Evolutionary conservation across 2,113 vertebrate genomes (phyloP), one percentile per base, ranked within the genome.

Genomic region (Scatophagus argus): DNA sequence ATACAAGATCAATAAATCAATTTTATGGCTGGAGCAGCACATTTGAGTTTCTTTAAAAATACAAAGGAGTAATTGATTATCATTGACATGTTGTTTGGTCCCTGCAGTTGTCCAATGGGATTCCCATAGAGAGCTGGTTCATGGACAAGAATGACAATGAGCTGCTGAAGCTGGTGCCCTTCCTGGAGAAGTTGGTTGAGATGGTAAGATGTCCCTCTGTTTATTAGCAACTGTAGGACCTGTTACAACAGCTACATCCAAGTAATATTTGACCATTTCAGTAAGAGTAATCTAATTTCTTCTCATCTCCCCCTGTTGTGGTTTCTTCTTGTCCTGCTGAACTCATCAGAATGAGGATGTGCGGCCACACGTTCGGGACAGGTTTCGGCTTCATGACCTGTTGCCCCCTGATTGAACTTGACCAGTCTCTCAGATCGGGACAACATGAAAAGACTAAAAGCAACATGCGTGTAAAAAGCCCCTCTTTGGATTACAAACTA

Each of bases 101-200:
- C 66, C 79, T 47, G 59, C 79, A 98, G 97, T 95, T 99, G 93
- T 99, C 98, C 86, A 99, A 99, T 92, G 98, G 98, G 81, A 99
- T 99, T 93, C 98, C 98, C 88, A 99, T 99, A 94, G 98, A 99
- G 93, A 99, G 98, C 93, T 99, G 98, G 98, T 99, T 99, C 94
- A 98, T 99, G 97, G 98, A 99, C 94, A 98, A 96, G 95, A 99
- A 98, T 88, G 98, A 99, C 95, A 99, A 96, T 66, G 98, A 99
- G 93, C 96, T 99, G 74, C 94, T 99, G 92, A 99, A 99, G 94
- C 92, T 99, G 94, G 98, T 99, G 87, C 98, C 98, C 67, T 99
- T 99, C 94, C 94, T 99, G 95, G 98, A 99, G 95, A 98, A 97
- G 94, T 94, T 99, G 83, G 98, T 99, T 90, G 97, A 99, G 94